These are phyloP conservation scores for Lasioglossum zephyrum DNA, from an alignment of 2,888 invertebrate genomes.

Conservation along the genomic window DNA sequence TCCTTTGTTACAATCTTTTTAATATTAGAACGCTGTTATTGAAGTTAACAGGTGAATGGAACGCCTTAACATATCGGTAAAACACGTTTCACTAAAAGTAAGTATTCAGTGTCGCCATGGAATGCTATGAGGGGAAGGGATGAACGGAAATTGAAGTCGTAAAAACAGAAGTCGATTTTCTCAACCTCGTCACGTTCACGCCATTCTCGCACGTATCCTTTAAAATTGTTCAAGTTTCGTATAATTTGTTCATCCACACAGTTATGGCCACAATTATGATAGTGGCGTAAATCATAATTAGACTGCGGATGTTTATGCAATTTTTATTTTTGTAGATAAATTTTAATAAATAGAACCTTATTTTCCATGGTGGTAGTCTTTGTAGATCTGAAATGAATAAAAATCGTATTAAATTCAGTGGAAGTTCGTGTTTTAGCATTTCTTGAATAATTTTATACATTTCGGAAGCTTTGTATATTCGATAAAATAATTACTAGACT, in stretches of 20 bases:
- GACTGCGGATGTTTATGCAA: too few species aligned
- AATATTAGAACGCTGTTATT: neutral
- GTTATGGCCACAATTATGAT: too few species aligned
- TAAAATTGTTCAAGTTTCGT: neutral
- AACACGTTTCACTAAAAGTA: neutral
- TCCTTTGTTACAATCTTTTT: neutral
- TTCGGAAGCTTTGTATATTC: too few species aligned
- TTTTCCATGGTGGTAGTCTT: too few species aligned
- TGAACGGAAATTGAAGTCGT: slow-evolving; percentile 8
- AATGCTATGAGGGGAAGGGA: neutral
- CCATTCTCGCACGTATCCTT: neutral
- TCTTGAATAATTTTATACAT: too few species aligned
- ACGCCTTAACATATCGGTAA: neutral
- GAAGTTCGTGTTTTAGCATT: too few species aligned
- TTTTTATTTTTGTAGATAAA: too few species aligned
- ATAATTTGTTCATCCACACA: neutral
- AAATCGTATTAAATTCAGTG: too few species aligned
- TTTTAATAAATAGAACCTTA: too few species aligned
- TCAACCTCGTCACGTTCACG: neutral
- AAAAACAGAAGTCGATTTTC: neutral
- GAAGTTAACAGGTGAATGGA: neutral
- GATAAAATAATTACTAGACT: too few species aligned
- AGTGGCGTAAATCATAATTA: too few species aligned
- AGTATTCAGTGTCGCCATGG: neutral
- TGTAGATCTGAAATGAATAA: too few species aligned